Evolutionary conservation across 2,888 invertebrate genomes (phyloP).

Genomic region (Oasisia sp.): DNA sequence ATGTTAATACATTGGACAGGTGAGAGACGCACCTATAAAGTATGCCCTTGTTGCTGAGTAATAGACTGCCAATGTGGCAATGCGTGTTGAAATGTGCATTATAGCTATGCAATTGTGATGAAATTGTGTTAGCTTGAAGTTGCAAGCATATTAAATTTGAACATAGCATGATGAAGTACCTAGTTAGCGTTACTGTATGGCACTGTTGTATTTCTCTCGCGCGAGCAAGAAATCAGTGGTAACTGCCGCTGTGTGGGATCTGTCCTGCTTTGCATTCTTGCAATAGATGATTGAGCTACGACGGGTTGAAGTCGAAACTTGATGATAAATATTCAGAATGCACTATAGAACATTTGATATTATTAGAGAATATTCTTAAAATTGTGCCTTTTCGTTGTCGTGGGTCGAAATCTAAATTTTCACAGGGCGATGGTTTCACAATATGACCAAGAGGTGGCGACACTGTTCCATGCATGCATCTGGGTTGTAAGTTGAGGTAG

Average conservation of each 20-base stretch:
- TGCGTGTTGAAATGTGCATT: background rate
- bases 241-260: background rate
- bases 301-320: background rate
- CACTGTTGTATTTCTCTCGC: background rate
- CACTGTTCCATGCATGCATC: background rate
- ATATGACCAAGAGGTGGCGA: background rate
- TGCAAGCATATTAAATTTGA: background rate
- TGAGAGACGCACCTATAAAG: background rate
- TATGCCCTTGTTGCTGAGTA: constrained; percentile 8
- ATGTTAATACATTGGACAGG: background rate
- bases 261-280: background rate
- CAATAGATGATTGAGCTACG: background rate
- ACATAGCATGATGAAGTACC: background rate
- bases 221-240: background rate
- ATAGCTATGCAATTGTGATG: background rate
- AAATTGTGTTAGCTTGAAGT: background rate
- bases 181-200: background rate
- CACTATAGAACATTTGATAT: background rate
- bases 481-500: background rate
- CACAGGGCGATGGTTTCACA: background rate
- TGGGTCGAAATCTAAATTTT: background rate
- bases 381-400: background rate
- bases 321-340: background rate
- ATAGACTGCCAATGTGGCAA: background rate
- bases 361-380: no score